These are phyloP conservation scores for Tenualosa ilisha DNA, from an alignment of 2,797 vertebrate species.

Conservation along the genomic window DNA sequence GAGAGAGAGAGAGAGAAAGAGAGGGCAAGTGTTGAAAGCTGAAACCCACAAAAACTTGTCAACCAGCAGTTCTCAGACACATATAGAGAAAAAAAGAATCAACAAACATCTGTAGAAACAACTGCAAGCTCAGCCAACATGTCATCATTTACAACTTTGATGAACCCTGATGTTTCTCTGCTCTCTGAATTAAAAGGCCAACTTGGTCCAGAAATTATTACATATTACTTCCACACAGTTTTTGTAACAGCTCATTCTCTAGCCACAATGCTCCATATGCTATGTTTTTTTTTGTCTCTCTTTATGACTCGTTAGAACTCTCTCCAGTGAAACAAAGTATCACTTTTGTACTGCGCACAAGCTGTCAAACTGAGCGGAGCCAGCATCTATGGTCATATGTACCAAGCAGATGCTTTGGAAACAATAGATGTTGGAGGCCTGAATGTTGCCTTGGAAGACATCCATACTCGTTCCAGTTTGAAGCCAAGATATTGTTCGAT, in stretches of 20 bases:
- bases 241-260: not conserved
- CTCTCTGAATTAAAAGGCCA: not conserved
- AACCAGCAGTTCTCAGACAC: not conserved
- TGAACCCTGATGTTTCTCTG: not conserved
- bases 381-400: not conserved
- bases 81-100: too few relatives aligned
- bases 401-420: not conserved
- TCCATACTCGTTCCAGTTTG: not conserved
- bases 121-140: not conserved
- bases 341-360: not conserved
- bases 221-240: not conserved
- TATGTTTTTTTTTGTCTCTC: not conserved
- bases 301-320: not conserved
- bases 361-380: not conserved
- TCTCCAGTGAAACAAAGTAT: slow-evolving; percentile 10
- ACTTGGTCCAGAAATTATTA: not conserved
- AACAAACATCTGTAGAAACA: not conserved
- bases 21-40: not conserved
- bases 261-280: not conserved
- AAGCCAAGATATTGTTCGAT: not conserved
- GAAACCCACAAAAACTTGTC: not conserved
- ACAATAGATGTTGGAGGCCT: slow-evolving; percentile 2
- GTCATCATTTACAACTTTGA: not conserved
- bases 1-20: not conserved
- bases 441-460: not conserved